Evolutionary conservation across 2,888 invertebrate species (phyloP).

Genomic region (Eupithecia subfuscata): DNA sequence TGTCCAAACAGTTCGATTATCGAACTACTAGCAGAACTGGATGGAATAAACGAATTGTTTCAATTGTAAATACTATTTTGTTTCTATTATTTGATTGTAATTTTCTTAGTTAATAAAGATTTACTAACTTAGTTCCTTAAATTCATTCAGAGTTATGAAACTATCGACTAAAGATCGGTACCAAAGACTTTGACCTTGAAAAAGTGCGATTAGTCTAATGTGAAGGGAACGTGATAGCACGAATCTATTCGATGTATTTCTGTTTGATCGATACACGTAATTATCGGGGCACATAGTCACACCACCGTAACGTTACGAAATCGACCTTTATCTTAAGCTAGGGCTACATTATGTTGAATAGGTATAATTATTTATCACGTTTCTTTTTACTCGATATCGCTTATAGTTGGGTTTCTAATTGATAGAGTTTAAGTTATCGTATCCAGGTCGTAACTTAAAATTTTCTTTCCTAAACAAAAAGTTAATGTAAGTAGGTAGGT

Average conservation of each 20-base stretch:
- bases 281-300: slow-evolving; percentile 24
- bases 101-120: no score
- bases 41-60: no score
- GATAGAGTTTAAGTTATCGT: background rate
- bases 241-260: slow-evolving; percentile 7
- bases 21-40: no score
- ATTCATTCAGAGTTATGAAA: background rate
- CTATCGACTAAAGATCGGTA: background rate
- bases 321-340: slow-evolving; percentile 14
- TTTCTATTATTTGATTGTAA: no score
- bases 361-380: background rate
- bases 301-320: slow-evolving; percentile 15
- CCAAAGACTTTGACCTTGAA: background rate
- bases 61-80: no score
- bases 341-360: background rate
- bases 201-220: slow-evolving; percentile 1
- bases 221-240: background rate
- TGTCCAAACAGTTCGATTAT: no score
- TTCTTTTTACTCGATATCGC: background rate
- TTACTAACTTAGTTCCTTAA: background rate
- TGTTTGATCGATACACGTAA: slow-evolving; percentile 28
- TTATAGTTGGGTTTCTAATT: background rate
- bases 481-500: no score
- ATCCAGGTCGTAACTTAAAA: no score
- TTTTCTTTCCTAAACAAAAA: no score